Evolutionary conservation across 2,888 invertebrate species (phyloP), one percentile per base, ranked within the genome.

Genomic region (Hypselothyrea guttata): DNA sequence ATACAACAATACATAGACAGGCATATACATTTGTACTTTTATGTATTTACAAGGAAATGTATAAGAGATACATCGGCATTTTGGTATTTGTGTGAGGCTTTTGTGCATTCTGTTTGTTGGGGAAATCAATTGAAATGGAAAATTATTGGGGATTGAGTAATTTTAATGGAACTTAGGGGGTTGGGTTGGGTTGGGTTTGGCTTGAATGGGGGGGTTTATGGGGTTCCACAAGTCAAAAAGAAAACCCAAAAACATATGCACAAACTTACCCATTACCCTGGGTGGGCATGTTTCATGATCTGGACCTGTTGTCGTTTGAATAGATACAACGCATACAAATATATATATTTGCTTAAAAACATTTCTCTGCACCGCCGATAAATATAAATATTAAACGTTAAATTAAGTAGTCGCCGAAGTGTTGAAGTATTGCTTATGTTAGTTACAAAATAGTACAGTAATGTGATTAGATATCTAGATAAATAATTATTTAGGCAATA

Each of bases 271-370:
- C 88, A 89, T 89, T 54, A 89, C 86, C 86, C 90, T 87, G 75
- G 90, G 89, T 78, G 89, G 90, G 87, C 90, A 90, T 76, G 90
- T 90, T 75, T 87, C 86, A 84, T 90, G 90, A 87, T 90, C 90
- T 67, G 90, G 90, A 90, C 90, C 90, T 90, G 88, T 72, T 79
- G 84, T 86, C 86, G 79, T 86, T 86, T 78, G 58, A 83, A 84
- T 74, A 86, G 76, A 84, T 82, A 71, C 53, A 71, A 73, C 69
- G 73, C 69, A 71, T 54, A 68, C 54, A 54, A 67, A 75, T 58
- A 81, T 79, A 65, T 53, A 79, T 79, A 65, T 67, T 59, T 57
- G 57, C 58, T 58, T 75, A 47, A 53, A 42, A 53, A 61, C 62
- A 57, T 68, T n/a, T 54, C 38, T 18, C 46, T 53, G 33, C 40